Evolutionary conservation across 2,113 vertebrate genomes (phyloP), one percentile per base, ranked within the genome.

Genomic region (Notothenia coriiceps): DNA sequence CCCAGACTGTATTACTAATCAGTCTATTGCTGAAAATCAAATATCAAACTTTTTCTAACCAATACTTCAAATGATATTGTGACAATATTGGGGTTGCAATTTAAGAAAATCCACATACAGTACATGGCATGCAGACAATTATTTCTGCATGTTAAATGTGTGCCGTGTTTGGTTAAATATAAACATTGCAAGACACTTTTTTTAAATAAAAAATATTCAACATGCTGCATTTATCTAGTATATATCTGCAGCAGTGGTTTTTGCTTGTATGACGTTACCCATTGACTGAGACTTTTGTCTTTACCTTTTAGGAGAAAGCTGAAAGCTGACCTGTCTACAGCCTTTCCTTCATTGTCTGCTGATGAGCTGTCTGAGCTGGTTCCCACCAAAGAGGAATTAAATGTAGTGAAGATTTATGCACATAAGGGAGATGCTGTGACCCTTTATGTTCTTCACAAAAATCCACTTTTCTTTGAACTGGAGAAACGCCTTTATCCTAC

Each of bases 311-410:
- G 97, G 96, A 96, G 96, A 81, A 99, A 98, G 87, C 95, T 99
- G 13, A 96, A 95, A 78, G 88, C 92, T 2, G 97, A 99, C 62
- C 87, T 97, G 62, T 92, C 94, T 3, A 70, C 93, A 35, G 93
- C 95, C 51, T 98, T 98, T 82, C 95, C 97, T 12, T 79, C 69
- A 5, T 93, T 99, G 20, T 95, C 94, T 20, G 54, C 93, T 0
- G 94, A 96, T 40, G 94, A 97, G 51, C 44, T 97, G 70, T 91
- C 95, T 3, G 95, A 97, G 70, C 90, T 99, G 43, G 63, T 99
- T 52, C 97, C 98, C 50, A 96, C 94, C 91, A 99, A 99, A 93
- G 97, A 99, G 14, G 97, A 99, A 61, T 85, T 99, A 78, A 99
- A 95, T 78, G 80, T 97, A 57, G 89, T 99, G 76, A 99, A 97